Conservation (phyloP, 2,797 vertebrate species). For the Oreortyx pictus region DNA sequence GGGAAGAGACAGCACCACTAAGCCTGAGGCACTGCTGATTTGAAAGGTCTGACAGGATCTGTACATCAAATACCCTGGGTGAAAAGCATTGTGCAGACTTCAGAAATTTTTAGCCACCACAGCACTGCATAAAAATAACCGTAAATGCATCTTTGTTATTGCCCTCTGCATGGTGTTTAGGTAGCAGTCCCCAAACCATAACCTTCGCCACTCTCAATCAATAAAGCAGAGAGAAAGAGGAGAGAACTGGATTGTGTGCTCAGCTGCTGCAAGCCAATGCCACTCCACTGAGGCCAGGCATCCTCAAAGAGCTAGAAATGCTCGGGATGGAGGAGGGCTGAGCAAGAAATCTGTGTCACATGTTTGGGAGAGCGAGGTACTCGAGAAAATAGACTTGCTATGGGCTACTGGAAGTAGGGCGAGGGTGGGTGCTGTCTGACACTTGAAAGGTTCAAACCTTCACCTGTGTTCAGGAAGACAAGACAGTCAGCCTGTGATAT, state of each 20-base stretch:
- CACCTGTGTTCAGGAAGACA: background rate
- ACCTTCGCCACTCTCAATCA: background rate
- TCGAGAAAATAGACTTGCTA: background rate
- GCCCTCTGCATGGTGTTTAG: background rate
- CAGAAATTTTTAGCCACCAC: background rate
- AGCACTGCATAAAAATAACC: background rate
- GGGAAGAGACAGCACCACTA: background rate
- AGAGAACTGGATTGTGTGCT: background rate
- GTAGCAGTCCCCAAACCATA: background rate
- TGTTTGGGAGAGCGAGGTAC: background rate
- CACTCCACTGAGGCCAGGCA: rapidly evolving
- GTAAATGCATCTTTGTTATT: background rate
- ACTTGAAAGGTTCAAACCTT: background rate
- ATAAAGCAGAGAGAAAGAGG: background rate
- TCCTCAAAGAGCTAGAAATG: background rate
- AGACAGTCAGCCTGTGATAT: rapidly evolving
- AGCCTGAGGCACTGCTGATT: background rate
- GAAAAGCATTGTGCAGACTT: background rate
- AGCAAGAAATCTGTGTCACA: too few relatives aligned
- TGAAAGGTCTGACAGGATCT: background rate
- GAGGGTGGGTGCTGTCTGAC: rapidly evolving
- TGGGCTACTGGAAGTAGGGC: too few relatives aligned
- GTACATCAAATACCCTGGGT: background rate
- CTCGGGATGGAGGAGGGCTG: background rate
- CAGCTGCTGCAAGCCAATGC: rapidly evolving